Base-by-base conservation (phyloP, 2,888 invertebrate species). In the Dicyrtoma fusca region DNA sequence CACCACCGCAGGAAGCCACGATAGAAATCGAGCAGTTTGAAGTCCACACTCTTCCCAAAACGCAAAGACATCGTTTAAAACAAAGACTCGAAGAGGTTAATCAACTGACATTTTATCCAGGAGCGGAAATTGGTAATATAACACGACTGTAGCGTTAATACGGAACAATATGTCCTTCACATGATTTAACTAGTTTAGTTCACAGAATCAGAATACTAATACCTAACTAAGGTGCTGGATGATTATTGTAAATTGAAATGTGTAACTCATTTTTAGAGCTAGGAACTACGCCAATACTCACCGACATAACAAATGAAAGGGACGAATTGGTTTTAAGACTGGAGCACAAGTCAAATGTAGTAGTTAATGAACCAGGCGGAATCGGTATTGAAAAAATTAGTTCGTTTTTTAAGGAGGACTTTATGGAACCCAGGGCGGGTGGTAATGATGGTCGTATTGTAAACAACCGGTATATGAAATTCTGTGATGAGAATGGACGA, bases 261-360 rank as follows among this genome's bases (percentile, higher is more conserved):
- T n/a, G n/a, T n/a, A n/a, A n/a, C n/a, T n/a, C 5, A 49, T 49
- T 49, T 13, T 2, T 11, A 61, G 61, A 61, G 4, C 42, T 34
- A 13, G 44, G 17, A 11, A 25, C 61, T 11, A 34, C 13, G 34
- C 42, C 26, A 26, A 26, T 61, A 5, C 6, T 61, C 3, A 42
- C 61, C 19, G 14, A 26, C 17, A n/a, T 61, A 5, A 61, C 26
- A 19, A 42, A 61, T 61, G 61, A 61, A 61, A 42, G 17, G 26
- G 25, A 26, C 13, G 51, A 51, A 34, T 17, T 51, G 26, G 17
- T 65, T 26, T 34, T 65, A 51, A 19, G 51, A 26, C 34, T 65
- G 13, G 65, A 65, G 51, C 49, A 65, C n/a, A 65, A 51, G 6
- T 42, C 65, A 14, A 65, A 65, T 23, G 26, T 49, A 0, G 49